These are phyloP conservation scores for Chromoteleia sp. DNA, from an alignment of 2,888 invertebrate genomes.

Conservation along the genomic window DNA sequence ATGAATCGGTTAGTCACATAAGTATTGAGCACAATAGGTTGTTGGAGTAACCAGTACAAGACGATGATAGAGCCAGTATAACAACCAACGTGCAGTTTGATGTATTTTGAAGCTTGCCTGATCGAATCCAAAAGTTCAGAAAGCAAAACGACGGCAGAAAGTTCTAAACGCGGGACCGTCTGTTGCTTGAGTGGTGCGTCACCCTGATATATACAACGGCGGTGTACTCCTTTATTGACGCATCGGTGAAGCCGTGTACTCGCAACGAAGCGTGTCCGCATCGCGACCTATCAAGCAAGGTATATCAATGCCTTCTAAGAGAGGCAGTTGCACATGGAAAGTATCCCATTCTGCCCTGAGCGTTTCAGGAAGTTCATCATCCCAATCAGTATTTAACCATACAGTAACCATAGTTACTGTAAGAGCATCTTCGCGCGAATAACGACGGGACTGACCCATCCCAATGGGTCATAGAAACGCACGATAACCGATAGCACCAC, in stretches of 20 bases:
- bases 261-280: too few relatives aligned
- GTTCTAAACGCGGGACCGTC: slow-evolving; percentile 20
- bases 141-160: slow-evolving; percentile 3
- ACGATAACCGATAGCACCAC: not conserved
- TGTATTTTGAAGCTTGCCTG: not conserved
- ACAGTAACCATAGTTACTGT: not conserved
- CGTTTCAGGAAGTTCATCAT: not conserved
- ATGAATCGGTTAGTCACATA: not conserved
- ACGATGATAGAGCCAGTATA: not conserved
- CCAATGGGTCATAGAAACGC: not conserved
- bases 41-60: too few relatives aligned
- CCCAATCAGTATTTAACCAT: not conserved
- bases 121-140: not conserved
- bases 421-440: not conserved
- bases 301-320: too few relatives aligned
- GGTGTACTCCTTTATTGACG: too few relatives aligned
- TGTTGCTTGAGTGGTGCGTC: too few relatives aligned
- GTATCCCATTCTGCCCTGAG: too few relatives aligned
- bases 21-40: not conserved
- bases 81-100: not conserved
- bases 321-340: too few relatives aligned
- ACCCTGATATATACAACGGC: too few relatives aligned
- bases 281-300: too few relatives aligned
- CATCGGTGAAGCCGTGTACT: too few relatives aligned
- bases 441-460: not conserved